Conservation (phyloP, 2,797 vertebrate species). For the Pangasius macronema region DNA sequence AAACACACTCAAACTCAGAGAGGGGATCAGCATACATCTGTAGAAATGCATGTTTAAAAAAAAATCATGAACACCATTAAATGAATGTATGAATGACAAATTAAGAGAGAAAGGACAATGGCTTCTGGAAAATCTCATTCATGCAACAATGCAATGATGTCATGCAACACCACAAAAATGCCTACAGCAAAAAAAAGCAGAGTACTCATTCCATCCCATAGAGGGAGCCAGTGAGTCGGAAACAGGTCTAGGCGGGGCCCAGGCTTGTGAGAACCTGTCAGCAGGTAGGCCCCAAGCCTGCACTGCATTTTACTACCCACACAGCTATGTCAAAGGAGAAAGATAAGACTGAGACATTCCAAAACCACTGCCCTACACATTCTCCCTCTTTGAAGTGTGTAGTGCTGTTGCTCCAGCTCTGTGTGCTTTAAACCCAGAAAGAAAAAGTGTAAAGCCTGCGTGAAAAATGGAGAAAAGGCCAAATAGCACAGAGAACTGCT, state of each 20-base stretch:
- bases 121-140: constrained; percentile 36
- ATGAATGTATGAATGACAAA: constrained; percentile 15
- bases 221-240: constrained; percentile 35
- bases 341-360: constrained; percentile 63
- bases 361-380: constrained; percentile 50
- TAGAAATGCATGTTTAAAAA: not conserved
- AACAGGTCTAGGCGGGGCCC: constrained; percentile 30
- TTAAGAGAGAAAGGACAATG: constrained; percentile 25
- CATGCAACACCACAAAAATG: constrained; percentile 42
- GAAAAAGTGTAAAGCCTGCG: not conserved
- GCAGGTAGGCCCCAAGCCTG: constrained; percentile 62
- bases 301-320: constrained; percentile 66
- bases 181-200: not conserved
- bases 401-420: not conserved
- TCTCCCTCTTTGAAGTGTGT: constrained; percentile 5
- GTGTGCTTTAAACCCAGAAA: not conserved
- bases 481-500: not conserved
- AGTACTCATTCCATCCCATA: constrained; percentile 32
- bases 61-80: constrained; percentile 1
- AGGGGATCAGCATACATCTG: not conserved
- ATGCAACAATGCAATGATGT: constrained; percentile 42
- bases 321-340: constrained; percentile 69
- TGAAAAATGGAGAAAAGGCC: not conserved
- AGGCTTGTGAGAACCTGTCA: constrained; percentile 67
- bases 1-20: not conserved